Evolutionary conservation across 2,797 vertebrate species (phyloP).

Genomic region (Enteromius unitaeniatus): DNA sequence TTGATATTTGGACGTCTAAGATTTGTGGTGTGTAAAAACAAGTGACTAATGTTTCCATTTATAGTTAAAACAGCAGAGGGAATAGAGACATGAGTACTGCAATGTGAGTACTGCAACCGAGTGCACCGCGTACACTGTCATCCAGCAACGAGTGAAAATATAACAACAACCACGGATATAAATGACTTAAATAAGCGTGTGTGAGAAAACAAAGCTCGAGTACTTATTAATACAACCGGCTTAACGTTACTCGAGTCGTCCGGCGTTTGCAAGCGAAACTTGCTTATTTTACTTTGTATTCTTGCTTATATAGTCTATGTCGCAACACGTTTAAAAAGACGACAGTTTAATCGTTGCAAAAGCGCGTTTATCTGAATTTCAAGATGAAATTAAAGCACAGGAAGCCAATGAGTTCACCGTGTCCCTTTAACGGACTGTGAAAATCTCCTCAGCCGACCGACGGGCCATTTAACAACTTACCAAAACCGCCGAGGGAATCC

Average conservation of each 20-base stretch:
- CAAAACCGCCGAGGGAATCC: slow-evolving; percentile 80
- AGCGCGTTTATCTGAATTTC: neutral
- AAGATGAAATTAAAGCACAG: neutral
- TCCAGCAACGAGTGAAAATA: neutral
- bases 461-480: slow-evolving; percentile 77
- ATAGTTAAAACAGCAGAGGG: slow-evolving; percentile 29
- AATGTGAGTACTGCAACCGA: slow-evolving; percentile 19
- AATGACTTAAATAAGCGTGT: neutral
- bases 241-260: neutral
- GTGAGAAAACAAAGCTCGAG: slow-evolving; percentile 4
- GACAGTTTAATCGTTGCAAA: neutral
- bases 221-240: neutral
- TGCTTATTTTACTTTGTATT: neutral
- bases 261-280: slow-evolving; percentile 28
- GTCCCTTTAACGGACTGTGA: slow-evolving; percentile 44
- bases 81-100: slow-evolving; percentile 17
- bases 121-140: neutral
- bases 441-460: slow-evolving; percentile 49
- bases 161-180: neutral
- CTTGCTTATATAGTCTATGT: no score
- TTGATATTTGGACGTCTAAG: slow-evolving; percentile 11
- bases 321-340: neutral
- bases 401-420: slow-evolving; percentile 26
- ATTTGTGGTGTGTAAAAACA: slow-evolving; percentile 30
- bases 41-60: slow-evolving; percentile 39